Evolutionary conservation across 2,113 vertebrate species (phyloP).

Genomic region (Rhabdomys dilectus): DNA sequence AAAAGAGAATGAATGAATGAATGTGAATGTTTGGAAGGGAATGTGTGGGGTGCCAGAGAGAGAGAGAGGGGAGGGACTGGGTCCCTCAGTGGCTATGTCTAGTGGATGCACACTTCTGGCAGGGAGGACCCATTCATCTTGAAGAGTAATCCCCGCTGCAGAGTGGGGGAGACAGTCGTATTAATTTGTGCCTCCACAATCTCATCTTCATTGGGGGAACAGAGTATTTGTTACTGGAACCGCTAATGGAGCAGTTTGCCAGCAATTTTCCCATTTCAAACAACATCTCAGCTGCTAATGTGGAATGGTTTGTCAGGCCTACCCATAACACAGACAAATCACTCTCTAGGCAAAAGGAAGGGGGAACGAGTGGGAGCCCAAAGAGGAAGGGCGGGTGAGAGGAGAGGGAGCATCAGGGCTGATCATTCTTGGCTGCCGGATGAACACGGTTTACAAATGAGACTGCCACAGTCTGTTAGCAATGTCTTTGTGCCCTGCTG

Average conservation of each 20-base stretch:
- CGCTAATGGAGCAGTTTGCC: conserved; percentile 87
- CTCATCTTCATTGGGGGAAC: conserved; percentile 83
- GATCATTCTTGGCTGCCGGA: conserved; percentile 85
- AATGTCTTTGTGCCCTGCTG: conserved; percentile 72
- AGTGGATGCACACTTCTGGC: conserved; percentile 68
- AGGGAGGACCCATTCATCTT: conserved; percentile 81
- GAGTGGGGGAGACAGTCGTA: conserved; percentile 82
- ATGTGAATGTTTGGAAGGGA: not conserved
- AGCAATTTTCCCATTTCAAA: conserved; percentile 89
- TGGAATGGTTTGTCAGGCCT: conserved; percentile 88
- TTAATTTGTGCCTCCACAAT: conserved; percentile 86
- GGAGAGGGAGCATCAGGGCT: conserved; percentile 74
- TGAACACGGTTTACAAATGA: conserved; percentile 84
- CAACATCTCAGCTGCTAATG: conserved; percentile 86
- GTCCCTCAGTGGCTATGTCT: conserved; percentile 23
- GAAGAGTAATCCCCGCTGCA: conserved; percentile 84
- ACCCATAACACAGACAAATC: conserved; percentile 89
- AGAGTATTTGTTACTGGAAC: conserved; percentile 87
- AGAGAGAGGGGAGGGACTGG: not conserved
- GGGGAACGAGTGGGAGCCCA: conserved; percentile 50
- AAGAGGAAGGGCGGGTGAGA: conserved; percentile 48
- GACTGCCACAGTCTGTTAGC: conserved; percentile 82
- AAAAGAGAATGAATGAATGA: not conserved
- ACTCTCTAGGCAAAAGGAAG: conserved; percentile 80
- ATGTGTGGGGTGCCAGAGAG: not conserved